These are phyloP conservation scores for Macrophya alboannulata DNA, from an alignment of 2,888 invertebrate genomes.

Conservation along the genomic window DNA sequence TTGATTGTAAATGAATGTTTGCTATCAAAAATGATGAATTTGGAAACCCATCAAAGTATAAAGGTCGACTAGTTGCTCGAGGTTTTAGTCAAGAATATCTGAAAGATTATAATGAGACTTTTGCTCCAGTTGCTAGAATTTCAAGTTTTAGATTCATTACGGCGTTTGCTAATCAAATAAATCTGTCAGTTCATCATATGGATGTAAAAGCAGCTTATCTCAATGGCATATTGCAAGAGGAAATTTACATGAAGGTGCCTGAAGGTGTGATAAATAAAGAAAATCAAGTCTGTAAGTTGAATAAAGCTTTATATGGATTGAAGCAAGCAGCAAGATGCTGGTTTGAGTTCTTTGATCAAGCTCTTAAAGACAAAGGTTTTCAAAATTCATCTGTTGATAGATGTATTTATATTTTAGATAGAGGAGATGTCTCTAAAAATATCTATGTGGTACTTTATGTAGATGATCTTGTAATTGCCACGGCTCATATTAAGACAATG, in stretches of 20 bases:
- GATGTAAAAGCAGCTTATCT: conserved; percentile 60
- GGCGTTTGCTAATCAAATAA: conserved; percentile 61
- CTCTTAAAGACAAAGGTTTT: conserved; percentile 50
- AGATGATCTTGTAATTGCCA: conserved; percentile 58
- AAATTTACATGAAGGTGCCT: conserved; percentile 60
- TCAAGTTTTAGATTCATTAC: conserved; percentile 60
- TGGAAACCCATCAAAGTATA: too few species aligned
- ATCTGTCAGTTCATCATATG: conserved; percentile 62
- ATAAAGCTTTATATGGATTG: conserved; percentile 58
- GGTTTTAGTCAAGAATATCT: too few species aligned
- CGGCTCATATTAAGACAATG: conserved; percentile 27
- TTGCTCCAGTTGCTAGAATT: conserved; percentile 60
- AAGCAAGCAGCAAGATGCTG: conserved; percentile 59
- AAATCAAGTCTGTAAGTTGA: conserved; percentile 59
- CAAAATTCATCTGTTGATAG: conserved; percentile 58
- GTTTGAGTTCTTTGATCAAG: conserved; percentile 58
- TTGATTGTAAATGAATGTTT: conserved; percentile 1
- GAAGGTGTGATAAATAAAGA: conserved; percentile 51
- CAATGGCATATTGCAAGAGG: conserved; percentile 59
- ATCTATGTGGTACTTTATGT: conserved; percentile 59
- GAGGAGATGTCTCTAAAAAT: conserved; percentile 49
- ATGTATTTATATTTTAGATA: conserved; percentile 54
- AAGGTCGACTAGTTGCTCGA: too few species aligned
- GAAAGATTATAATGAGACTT: background rate
- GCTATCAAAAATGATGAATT: background rate